Evolutionary conservation across 2,888 invertebrate species (phyloP).

Genomic region (Stegophylla sp.): DNA sequence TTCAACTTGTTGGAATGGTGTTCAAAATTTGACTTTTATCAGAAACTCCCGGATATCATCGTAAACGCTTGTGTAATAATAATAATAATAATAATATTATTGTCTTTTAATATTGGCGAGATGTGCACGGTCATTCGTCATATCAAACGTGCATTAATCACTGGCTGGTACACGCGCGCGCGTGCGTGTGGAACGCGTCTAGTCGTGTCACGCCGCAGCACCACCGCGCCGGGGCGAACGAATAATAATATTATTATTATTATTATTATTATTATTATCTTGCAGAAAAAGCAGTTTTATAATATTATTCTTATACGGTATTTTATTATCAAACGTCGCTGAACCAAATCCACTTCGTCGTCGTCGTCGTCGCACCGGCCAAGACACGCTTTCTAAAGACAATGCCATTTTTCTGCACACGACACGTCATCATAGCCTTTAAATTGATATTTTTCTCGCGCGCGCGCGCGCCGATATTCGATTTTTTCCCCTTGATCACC

Average conservation of each 20-base stretch:
- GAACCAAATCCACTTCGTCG: conserved; percentile 22
- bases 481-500: conserved; percentile 25
- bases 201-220: background rate
- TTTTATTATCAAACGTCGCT: conserved; percentile 27
- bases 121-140: conserved; percentile 17
- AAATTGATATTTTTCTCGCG: conserved; percentile 23
- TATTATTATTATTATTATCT: too few species aligned
- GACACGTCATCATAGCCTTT: conserved; percentile 8
- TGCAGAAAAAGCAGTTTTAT: background rate
- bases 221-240: background rate
- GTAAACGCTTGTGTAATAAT: too few species aligned
- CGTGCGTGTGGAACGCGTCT: background rate
- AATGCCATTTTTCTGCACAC: conserved; percentile 32
- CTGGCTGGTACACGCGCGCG: too few species aligned
- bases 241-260: too few species aligned
- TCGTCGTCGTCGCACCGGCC: background rate
- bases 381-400: conserved; percentile 57
- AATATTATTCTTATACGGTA: too few species aligned
- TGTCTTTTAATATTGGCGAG: background rate
- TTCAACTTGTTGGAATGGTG: too few species aligned
- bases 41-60: too few species aligned
- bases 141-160: conserved; percentile 34
- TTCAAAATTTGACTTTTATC: too few species aligned
- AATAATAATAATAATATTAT: too few species aligned
- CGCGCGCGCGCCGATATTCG: background rate